Evolutionary conservation across 2,888 invertebrate species (phyloP).

Genomic region (Barypeithes pellucidus): DNA sequence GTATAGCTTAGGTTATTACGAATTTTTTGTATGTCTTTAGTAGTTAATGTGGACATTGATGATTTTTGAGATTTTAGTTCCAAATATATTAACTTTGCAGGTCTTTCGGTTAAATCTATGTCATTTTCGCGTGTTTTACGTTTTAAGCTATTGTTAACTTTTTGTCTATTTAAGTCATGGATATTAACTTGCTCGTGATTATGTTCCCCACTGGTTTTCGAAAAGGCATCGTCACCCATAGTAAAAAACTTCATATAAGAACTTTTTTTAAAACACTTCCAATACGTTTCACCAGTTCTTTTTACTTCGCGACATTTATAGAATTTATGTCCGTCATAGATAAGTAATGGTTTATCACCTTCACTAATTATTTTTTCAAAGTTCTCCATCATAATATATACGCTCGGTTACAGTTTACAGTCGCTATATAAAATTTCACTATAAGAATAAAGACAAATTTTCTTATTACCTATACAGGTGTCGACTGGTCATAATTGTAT

Average conservation of each 20-base stretch:
- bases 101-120: background rate
- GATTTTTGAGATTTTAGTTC: background rate
- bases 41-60: slow-evolving; percentile 1
- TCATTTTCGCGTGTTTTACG: background rate
- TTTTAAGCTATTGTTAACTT: background rate
- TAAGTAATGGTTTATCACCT: background rate
- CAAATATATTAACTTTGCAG: background rate
- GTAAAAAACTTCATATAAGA: background rate
- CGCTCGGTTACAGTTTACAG: background rate
- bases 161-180: background rate
- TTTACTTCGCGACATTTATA: background rate
- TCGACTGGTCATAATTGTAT: background rate
- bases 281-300: background rate
- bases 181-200: background rate
- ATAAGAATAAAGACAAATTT: background rate
- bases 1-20: background rate
- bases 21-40: background rate
- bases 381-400: background rate
- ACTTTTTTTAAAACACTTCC: background rate
- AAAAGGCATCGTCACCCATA: background rate
- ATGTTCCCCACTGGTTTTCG: background rate
- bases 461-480: background rate
- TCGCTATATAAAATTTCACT: background rate
- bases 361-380: slow-evolving; percentile 1
- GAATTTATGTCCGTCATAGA: background rate